Percentiles rank a stretch among this genome's conserved stretches.
These are phyloP conservation scores for Spinus olivaceus DNA, from an alignment of 2,797 vertebrate genomes.

Conservation along the genomic window DNA sequence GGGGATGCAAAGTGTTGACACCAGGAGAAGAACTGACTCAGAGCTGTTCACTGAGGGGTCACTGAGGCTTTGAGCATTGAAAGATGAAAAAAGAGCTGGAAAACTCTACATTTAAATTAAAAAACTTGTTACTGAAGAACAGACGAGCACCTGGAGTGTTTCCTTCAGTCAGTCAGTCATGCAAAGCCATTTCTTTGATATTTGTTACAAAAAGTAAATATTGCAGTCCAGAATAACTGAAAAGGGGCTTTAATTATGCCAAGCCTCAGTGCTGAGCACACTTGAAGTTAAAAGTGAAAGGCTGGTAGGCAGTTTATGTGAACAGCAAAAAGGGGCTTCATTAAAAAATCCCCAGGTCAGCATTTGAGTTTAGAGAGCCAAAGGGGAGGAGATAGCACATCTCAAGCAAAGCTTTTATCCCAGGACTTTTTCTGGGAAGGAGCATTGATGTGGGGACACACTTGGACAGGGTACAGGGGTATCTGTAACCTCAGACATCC, in stretches of 20 bases:
- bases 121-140: neutral
- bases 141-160: neutral
- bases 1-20: neutral
- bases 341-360: neutral
- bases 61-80: neutral
- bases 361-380: neutral
- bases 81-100: neutral
- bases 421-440: neutral
- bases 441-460: neutral
- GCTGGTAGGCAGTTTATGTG: neutral
- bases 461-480: rapidly evolving
- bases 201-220: neutral
- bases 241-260: neutral
- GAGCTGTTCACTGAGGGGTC: neutral
- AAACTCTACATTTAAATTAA: neutral
- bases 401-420: neutral
- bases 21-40: neutral
- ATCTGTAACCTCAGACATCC: neutral
- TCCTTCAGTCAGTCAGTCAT: neutral
- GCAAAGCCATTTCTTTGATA: neutral
- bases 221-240: neutral
- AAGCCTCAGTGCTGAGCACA: neutral
- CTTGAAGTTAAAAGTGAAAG: neutral
- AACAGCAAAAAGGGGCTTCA: neutral
- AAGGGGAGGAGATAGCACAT: neutral